Percentiles rank a stretch among this genome's conserved stretches.
These are phyloP conservation scores for Merluccius polli DNA, from an alignment of 2,797 vertebrate species.

Conservation along the genomic window DNA sequence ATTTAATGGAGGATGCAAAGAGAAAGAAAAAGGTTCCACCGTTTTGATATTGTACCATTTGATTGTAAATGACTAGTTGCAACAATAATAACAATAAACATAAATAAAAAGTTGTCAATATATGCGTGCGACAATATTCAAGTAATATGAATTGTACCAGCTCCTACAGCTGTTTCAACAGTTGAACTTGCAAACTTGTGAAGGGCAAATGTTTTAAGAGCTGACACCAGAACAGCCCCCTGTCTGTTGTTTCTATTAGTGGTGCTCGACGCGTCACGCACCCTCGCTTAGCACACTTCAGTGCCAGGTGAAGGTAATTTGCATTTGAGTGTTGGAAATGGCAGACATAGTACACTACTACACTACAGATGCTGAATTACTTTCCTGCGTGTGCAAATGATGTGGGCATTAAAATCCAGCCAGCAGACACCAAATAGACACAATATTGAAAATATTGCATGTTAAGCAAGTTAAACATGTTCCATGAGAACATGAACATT, in stretches of 20 bases:
- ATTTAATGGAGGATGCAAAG: not conserved
- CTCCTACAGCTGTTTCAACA: slow-evolving; percentile 7
- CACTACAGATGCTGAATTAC: not conserved
- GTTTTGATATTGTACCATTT: not conserved
- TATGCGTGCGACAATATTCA: not conserved
- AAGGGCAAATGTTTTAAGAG: slow-evolving; percentile 16
- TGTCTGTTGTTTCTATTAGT: not conserved
- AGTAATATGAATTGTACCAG: not conserved
- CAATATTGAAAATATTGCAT: not conserved
- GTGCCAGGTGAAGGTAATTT: not conserved
- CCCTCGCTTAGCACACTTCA: not conserved
- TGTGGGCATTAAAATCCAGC: not conserved
- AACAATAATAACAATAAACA: not conserved
- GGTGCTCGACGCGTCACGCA: not conserved
- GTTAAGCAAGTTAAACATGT: not conserved
- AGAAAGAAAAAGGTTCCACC: no score
- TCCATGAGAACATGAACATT: not conserved
- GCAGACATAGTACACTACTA: not conserved
- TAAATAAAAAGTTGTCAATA: not conserved
- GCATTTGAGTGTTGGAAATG: slow-evolving; percentile 3
- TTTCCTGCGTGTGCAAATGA: not conserved
- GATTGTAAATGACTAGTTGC: not conserved
- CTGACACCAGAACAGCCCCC: not conserved
- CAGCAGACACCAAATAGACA: not conserved
- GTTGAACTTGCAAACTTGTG: slow-evolving; percentile 32